A percentile compares a stretch with the other conserved stretches of the same genome.
phyloP scores from a whole-genome alignment of 1,140 invertebrate species.

The Drosophila subobscura region DNA sequence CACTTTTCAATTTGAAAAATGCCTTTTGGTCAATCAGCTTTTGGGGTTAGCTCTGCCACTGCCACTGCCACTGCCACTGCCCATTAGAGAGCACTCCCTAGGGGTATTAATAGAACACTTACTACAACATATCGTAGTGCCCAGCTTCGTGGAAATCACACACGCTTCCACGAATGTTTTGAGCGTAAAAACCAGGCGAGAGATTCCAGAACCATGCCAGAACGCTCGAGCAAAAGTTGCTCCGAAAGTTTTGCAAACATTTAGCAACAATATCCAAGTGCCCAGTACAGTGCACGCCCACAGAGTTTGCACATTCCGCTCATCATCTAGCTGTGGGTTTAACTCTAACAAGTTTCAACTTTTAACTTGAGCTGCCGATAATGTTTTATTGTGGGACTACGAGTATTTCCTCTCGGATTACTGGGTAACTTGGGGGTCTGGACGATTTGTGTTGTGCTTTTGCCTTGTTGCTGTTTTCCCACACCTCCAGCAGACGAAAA shows the following conservation, averaged over 20 bases:
- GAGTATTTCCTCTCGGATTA: neutral
- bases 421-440: slow-evolving; percentile 12
- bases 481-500: slow-evolving; percentile 17
- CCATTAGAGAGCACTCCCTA: too few relatives aligned
- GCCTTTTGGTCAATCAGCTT: slow-evolving; percentile 17
- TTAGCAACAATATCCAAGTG: neutral
- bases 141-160: slow-evolving; percentile 46
- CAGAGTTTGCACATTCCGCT: too few relatives aligned
- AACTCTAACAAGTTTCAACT: neutral
- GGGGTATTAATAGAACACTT: slow-evolving; percentile 33
- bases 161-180: slow-evolving; percentile 42
- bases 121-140: neutral
- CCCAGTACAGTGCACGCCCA: neutral
- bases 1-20: slow-evolving; percentile 83
- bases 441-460: slow-evolving; percentile 1
- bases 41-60: too few relatives aligned
- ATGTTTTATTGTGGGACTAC: neutral
- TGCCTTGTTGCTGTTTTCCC: slow-evolving; percentile 38
- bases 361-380: neutral
- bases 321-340: too few relatives aligned
- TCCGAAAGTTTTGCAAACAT: slow-evolving; percentile 23
- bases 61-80: neutral
- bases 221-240: slow-evolving; percentile 19
- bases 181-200: slow-evolving; percentile 41
- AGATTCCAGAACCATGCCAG: slow-evolving; percentile 2